Evolutionary conservation across 1,140 invertebrate species (phyloP).

Genomic region (Zophobas morio): DNA sequence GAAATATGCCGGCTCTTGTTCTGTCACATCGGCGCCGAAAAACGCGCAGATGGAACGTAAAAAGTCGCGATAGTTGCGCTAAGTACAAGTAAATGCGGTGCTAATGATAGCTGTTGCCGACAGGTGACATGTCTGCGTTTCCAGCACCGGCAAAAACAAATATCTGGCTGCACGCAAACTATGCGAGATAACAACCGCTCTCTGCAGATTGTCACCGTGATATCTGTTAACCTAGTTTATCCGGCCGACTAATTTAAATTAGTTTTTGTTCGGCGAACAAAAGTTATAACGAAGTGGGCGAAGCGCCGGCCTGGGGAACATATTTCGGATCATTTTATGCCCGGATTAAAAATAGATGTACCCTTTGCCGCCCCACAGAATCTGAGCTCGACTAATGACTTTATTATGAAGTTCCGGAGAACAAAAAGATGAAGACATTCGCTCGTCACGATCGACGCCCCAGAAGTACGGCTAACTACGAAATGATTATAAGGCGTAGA

Average conservation of each 20-base stretch:
- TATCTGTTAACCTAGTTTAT: constrained; percentile 31
- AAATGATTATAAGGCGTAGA: constrained; percentile 50
- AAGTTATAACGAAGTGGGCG: constrained; percentile 8
- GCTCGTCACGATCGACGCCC: constrained; percentile 48
- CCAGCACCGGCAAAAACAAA: constrained; percentile 35
- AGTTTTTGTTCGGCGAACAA: constrained; percentile 26
- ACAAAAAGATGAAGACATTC: constrained; percentile 52
- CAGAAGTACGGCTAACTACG: constrained; percentile 40
- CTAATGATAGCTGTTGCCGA: constrained; percentile 51
- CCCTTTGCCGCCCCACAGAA: neutral
- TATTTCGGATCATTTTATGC: neutral
- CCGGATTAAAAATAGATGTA: constrained; percentile 8
- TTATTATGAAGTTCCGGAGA: constrained; percentile 51
- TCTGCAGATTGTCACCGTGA: constrained; percentile 36
- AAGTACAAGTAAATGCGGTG: constrained; percentile 44
- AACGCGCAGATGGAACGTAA: constrained; percentile 35
- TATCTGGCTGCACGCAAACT: constrained; percentile 42
- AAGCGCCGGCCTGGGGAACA: neutral
- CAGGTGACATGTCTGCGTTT: constrained; percentile 48
- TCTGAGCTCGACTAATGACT: constrained; percentile 42
- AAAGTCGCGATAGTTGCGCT: constrained; percentile 20
- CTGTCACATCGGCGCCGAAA: constrained; percentile 17
- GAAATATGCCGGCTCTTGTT: constrained; percentile 14
- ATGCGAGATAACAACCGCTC: constrained; percentile 44
- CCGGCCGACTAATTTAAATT: constrained; percentile 28